These are phyloP conservation scores for Cryptus armator DNA, from an alignment of 2,888 invertebrate genomes.

Conservation along the genomic window DNA sequence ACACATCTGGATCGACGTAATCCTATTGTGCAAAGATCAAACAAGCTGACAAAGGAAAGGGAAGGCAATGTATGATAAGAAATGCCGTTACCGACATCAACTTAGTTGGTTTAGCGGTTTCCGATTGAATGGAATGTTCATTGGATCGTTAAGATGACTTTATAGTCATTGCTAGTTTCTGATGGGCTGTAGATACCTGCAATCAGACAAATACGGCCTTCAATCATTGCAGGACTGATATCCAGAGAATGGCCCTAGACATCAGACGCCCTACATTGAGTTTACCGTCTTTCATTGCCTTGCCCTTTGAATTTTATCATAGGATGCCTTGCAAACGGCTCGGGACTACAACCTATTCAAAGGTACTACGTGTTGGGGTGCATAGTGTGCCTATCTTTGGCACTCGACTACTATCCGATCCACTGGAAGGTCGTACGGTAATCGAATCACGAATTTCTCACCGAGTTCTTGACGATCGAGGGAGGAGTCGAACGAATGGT, in stretches of 20 bases:
- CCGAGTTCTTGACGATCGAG: slow-evolving; percentile 16
- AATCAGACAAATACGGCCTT: neutral
- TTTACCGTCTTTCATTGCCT: neutral
- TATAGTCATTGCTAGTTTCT: neutral
- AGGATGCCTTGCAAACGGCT: neutral
- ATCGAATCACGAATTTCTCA: slow-evolving; percentile 50
- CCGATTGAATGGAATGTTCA: no score
- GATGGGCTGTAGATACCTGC: neutral
- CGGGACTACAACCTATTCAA: neutral
- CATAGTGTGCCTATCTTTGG: neutral
- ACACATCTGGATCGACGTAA: neutral
- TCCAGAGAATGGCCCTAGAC: neutral
- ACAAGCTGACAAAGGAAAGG: neutral
- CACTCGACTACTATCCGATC: neutral
- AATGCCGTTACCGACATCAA: neutral
- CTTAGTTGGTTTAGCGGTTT: neutral
- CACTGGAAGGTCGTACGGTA: slow-evolving; percentile 5
- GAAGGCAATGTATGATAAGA: neutral
- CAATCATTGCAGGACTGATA: neutral
- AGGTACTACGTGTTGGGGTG: neutral
- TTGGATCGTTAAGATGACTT: neutral
- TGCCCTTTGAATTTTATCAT: neutral
- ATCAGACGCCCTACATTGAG: neutral
- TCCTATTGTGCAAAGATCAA: neutral
- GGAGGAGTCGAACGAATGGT: neutral